Percentiles rank a stretch among this genome's conserved stretches.
These are phyloP conservation scores for Todus mexicanus DNA, from an alignment of 2,797 vertebrate species.

Conservation along the genomic window DNA sequence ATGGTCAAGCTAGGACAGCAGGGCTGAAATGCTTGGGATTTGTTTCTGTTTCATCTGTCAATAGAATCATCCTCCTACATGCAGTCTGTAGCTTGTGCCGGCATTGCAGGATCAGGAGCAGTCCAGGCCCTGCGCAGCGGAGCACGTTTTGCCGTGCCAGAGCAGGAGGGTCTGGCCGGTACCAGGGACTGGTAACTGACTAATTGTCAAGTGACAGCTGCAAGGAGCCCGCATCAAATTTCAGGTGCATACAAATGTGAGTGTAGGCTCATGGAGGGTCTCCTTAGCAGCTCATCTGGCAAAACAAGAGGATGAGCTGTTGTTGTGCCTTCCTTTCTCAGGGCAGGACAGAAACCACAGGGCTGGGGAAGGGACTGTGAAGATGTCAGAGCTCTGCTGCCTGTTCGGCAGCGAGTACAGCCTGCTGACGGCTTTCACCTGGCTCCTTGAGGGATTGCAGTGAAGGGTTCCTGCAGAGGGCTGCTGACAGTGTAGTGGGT, in stretches of 20 bases:
- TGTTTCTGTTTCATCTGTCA: not conserved
- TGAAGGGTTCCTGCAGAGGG: not conserved
- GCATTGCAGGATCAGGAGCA: accelerated
- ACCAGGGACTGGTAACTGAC: accelerated
- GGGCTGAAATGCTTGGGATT: not conserved
- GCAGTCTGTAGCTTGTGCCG: not conserved
- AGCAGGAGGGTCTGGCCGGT: not conserved
- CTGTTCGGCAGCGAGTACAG: not conserved
- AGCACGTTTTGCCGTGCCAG: not conserved
- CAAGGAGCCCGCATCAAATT: accelerated
- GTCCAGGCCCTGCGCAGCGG: accelerated
- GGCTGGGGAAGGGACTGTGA: not conserved
- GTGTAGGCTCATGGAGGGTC: not conserved
- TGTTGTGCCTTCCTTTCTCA: not conserved
- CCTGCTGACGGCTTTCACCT: accelerated
- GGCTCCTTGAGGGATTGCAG: accelerated
- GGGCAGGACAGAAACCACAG: not conserved
- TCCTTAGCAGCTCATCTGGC: not conserved
- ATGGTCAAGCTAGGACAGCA: not conserved
- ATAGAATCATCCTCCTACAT: not conserved
- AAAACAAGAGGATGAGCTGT: not conserved
- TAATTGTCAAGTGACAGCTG: not conserved
- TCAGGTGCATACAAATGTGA: not conserved
- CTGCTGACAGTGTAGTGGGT: not conserved
- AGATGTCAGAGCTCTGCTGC: not conserved